Evolutionary conservation across 2,113 vertebrate species (phyloP).

Genomic region (Lycocorax pyrrhopterus): DNA sequence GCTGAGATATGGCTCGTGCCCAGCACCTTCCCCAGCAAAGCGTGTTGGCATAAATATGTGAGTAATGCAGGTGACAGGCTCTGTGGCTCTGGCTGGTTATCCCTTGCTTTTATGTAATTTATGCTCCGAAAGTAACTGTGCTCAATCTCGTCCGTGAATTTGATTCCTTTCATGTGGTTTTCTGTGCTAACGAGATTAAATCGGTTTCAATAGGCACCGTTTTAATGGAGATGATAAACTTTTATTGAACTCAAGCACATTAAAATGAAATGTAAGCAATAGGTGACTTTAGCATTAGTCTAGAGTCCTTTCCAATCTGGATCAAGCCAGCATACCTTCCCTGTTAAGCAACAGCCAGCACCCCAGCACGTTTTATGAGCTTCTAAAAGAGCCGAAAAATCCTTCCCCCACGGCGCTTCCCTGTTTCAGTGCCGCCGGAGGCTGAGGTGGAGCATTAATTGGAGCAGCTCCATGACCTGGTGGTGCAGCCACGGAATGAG

Average conservation of each 20-base stretch:
- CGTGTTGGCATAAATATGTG: conserved; percentile 8
- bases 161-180: conserved; percentile 78
- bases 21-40: conserved; percentile 39
- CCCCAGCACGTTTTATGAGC: conserved; percentile 63
- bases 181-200: conserved; percentile 74
- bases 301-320: conserved; percentile 69
- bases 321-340: conserved; percentile 67
- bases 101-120: conserved; percentile 56
- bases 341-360: conserved; percentile 69
- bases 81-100: neutral
- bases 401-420: neutral
- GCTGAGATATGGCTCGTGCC: conserved; percentile 56
- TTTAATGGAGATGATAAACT: conserved; percentile 81
- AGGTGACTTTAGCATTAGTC: conserved; percentile 74
- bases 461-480: conserved; percentile 17
- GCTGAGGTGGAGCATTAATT: neutral
- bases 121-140: conserved; percentile 38
- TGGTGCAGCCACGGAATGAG: conserved; percentile 19
- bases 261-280: conserved; percentile 82
- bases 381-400: conserved; percentile 54
- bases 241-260: conserved; percentile 79
- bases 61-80: conserved; percentile 50
- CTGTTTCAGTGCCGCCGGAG: neutral
- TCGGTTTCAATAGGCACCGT: conserved; percentile 75
- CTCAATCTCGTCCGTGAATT: conserved; percentile 45